phyloP scores from a whole-genome alignment of 2,888 invertebrate genomes.

The Sarcophaga subvicina region DNA sequence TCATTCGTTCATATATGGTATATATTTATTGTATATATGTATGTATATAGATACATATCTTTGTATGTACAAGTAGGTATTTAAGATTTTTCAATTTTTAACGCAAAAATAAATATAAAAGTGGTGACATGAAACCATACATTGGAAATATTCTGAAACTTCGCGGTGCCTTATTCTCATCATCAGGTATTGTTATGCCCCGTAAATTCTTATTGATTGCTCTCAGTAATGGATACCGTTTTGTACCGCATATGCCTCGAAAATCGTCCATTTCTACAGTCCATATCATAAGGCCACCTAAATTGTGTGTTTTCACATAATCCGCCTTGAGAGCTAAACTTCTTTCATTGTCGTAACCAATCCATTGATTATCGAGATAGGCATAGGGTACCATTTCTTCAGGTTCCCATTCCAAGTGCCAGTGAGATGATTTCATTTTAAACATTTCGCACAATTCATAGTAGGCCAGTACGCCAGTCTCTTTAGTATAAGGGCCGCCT shows the following conservation, averaged over 20 bases:
- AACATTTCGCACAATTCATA: constrained; percentile 86
- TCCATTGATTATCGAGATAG: constrained; percentile 84
- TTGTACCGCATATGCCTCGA: constrained; percentile 84
- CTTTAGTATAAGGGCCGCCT: constrained; percentile 85
- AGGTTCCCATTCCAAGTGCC: constrained; percentile 85
- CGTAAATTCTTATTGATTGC: constrained; percentile 24
- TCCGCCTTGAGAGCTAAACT: constrained; percentile 82
- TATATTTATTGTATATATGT: too few species aligned
- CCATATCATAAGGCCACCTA: constrained; percentile 89
- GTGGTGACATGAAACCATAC: too few species aligned
- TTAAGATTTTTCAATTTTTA: too few species aligned
- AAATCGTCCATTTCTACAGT: constrained; percentile 90
- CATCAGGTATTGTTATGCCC: background rate
- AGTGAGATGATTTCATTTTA: constrained; percentile 80
- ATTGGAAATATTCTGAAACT: background rate
- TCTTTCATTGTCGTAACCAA: constrained; percentile 85
- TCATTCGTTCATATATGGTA: too few species aligned
- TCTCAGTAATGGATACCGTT: constrained; percentile 84
- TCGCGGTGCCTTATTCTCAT: background rate
- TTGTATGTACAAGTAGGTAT: too few species aligned
- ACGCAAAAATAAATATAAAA: too few species aligned
- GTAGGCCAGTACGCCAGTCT: constrained; percentile 86
- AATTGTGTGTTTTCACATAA: constrained; percentile 80
- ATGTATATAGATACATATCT: too few species aligned
- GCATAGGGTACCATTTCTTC: constrained; percentile 87